Evolutionary conservation across 92 coral and sea anemone species (phyloP).

Genomic region (Zoanthus solanderi): DNA sequence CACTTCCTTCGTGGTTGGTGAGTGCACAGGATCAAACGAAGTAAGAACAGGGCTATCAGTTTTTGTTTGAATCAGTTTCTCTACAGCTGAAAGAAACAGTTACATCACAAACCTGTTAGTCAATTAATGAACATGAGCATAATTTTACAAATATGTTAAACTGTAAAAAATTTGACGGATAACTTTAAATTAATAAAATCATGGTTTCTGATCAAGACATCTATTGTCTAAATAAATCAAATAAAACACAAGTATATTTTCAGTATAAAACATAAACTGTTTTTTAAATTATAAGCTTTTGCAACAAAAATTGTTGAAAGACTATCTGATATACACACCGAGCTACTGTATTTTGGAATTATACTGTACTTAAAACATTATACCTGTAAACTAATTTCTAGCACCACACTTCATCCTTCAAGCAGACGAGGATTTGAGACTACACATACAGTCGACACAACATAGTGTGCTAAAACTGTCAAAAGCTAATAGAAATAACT

Average conservation of each 20-base stretch:
- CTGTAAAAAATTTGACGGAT: too few species aligned
- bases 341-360: neutral
- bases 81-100: constrained; percentile 75
- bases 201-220: too few species aligned
- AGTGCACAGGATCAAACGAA: constrained; percentile 88
- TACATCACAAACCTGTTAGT: neutral
- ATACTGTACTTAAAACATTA: neutral
- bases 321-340: neutral
- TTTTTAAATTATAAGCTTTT: too few species aligned
- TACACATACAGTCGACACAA: neutral
- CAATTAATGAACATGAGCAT: too few species aligned
- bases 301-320: neutral
- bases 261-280: too few species aligned
- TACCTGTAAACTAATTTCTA: constrained; percentile 20
- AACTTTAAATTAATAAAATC: too few species aligned
- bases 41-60: constrained; percentile 90
- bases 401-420: constrained; percentile 31
- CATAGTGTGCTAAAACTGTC: neutral
- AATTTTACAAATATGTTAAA: too few species aligned
- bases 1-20: constrained; percentile 81
- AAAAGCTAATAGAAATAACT: neutral
- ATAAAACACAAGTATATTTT: too few species aligned
- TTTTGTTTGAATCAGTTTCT: constrained; percentile 89
- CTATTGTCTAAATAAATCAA: too few species aligned
- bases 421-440: neutral